A percentile compares a stretch with the other conserved stretches of the same genome.
Evolutionary conservation across 2,113 vertebrate species (phyloP).

Genomic region (Austrofundulus limnaeus): DNA sequence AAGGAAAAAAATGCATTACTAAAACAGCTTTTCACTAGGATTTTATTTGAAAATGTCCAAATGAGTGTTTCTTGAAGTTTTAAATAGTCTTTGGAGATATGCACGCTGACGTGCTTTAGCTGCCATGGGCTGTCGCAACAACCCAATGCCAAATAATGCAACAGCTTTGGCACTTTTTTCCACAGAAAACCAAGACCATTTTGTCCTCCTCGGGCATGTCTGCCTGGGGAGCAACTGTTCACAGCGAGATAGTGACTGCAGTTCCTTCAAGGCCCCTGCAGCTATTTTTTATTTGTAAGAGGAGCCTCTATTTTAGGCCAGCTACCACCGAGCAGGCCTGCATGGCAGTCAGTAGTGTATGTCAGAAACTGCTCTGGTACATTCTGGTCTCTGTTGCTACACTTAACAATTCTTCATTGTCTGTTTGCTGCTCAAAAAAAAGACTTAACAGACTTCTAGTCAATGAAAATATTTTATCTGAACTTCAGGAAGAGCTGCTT

Average conservation of each 20-base stretch:
- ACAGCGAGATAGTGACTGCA: conserved; percentile 51
- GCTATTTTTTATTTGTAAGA: conserved; percentile 50
- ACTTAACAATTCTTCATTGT: background rate
- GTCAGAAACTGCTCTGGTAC: conserved; percentile 11
- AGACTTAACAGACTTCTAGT: background rate
- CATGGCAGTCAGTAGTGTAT: conserved; percentile 25
- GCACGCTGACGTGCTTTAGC: conserved; percentile 16
- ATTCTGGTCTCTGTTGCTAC: background rate
- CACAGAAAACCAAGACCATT: conserved; percentile 35
- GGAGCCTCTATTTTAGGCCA: conserved; percentile 56
- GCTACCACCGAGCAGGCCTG: conserved; percentile 21
- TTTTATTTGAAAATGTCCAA: conserved; percentile 33
- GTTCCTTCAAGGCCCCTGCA: conserved; percentile 39
- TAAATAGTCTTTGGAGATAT: conserved; percentile 11
- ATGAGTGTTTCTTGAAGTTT: conserved; percentile 14
- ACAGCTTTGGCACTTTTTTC: conserved; percentile 31
- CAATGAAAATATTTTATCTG: background rate
- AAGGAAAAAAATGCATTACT: background rate
- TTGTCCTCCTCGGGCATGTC: conserved; percentile 47
- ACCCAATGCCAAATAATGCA: conserved; percentile 50
- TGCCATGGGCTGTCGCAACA: conserved; percentile 15
- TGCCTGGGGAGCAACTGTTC: conserved; percentile 57
- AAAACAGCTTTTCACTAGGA: conserved; percentile 22
- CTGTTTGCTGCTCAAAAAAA: background rate
- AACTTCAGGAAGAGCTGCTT: background rate